Conservation (phyloP, 2,113 vertebrate species). For the Neotoma lepida region DNA sequence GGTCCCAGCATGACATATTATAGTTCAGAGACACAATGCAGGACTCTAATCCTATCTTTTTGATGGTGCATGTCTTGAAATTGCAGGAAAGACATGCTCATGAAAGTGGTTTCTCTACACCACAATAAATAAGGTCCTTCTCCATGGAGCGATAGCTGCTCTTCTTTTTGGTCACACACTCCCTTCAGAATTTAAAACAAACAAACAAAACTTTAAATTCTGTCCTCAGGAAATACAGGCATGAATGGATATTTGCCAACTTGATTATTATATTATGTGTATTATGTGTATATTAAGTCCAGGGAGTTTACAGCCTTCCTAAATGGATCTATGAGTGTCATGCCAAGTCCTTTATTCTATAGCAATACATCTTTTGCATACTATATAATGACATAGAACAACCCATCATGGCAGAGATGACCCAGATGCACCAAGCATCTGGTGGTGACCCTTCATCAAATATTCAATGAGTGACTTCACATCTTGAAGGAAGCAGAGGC, state of each 20-base stretch:
- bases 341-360: not conserved
- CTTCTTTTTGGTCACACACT: constrained; percentile 8
- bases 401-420: not conserved
- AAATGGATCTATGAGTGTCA: not conserved
- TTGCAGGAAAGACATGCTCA: not conserved
- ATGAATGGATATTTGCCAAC: not conserved
- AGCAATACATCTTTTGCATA: not conserved
- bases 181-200: not conserved
- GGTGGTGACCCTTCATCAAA: not conserved
- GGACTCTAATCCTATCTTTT: not conserved
- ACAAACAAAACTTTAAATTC: not conserved
- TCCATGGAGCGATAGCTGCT: not conserved
- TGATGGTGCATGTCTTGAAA: not conserved
- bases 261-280: too few relatives aligned
- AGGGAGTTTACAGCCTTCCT: not conserved
- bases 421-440: not conserved
- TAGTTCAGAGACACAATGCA: not conserved
- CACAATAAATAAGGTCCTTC: not conserved
- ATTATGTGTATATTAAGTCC: not conserved
- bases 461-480: constrained; percentile 4
- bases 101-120: not conserved
- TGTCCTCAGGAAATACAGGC: not conserved
- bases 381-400: not conserved
- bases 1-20: not conserved
- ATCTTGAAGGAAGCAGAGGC: not conserved